Evolutionary conservation across 2,797 vertebrate genomes (phyloP), one percentile per base, ranked within the genome.

Genomic region (Epinephelus awoara): DNA sequence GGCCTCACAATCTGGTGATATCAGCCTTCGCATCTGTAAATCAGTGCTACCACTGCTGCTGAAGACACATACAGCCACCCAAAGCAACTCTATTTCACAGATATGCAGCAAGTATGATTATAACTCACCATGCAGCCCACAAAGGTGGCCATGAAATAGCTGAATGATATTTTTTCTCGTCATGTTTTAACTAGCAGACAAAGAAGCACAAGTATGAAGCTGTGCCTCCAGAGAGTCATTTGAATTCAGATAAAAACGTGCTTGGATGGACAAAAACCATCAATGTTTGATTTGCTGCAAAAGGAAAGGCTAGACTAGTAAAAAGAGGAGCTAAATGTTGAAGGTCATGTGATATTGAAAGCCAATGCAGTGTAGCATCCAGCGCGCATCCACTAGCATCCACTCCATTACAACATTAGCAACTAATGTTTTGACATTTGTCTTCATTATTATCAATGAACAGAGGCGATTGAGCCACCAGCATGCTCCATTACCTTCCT

Each of bases 391-490:
- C 81, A 87, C 84, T 85, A 92, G 93, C 92, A 94, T 92, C 94
- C 91, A 92, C 92, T 94, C 92, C 91, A 93, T 96, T 95, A 93
- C 85, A 86, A 93, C 93, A 94, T 95, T 96, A 95, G 93, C 94
- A 92, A 92, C 93, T 92, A 95, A 94, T 92, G 92, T 94, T 95
- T 95, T 95, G 95, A 96, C 95, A 96, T 96, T 95, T 95, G 95
- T 96, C 96, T 96, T 96, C 96, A 96, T 96, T 96, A 96, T 95
- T 95, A 95, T 94, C 95, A 94, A 94, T 95, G 94, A 96, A 92
- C 91, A 94, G 93, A 94, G 92, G 93, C 92, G 94, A 96, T 94
- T 94, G 95, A 95, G 94, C 93, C 89, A 92, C 92, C 87, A 93
- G 94, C 94, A 94, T 89, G 95, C 93, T 92, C 94, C 95, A 96